phyloP scores from a whole-genome alignment of 2,797 vertebrate genomes.

The Arnoldichthys spilopterus region DNA sequence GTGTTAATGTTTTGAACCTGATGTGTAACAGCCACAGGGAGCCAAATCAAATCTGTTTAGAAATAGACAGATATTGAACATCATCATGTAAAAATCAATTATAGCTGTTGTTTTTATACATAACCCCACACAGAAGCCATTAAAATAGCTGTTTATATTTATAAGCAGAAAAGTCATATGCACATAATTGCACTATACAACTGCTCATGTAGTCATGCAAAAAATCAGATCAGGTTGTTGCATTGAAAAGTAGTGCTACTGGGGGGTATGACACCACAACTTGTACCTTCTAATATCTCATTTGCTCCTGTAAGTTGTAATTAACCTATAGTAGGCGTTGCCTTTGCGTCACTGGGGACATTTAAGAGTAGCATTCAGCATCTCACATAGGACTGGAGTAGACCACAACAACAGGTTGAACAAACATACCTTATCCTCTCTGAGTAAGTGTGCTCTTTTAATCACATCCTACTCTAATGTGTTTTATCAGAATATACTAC shows the following conservation, averaged over 20 bases:
- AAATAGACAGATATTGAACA: too few species aligned
- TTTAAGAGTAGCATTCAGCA: slow-evolving; percentile 19
- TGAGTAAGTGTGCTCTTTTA: slow-evolving; percentile 16
- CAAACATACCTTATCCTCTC: neutral
- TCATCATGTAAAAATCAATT: too few species aligned
- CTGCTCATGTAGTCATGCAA: neutral
- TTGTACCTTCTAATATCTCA: neutral
- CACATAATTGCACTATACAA: neutral
- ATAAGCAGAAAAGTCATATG: neutral
- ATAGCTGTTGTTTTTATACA: too few species aligned
- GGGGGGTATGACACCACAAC: too few species aligned
- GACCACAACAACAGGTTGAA: neutral
- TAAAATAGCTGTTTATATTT: too few species aligned
- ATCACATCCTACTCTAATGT: neutral
- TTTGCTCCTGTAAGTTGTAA: neutral
- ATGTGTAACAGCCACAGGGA: too few species aligned
- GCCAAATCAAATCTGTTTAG: too few species aligned
- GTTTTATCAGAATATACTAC: neutral
- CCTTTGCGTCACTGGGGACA: neutral
- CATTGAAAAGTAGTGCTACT: neutral
- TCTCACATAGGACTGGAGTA: neutral
- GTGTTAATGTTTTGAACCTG: too few species aligned
- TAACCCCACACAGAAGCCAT: too few species aligned
- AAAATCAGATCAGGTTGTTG: neutral
- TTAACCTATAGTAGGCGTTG: slow-evolving; percentile 23